A percentile compares a stretch with the other conserved stretches of the same genome.
phyloP scores from a whole-genome alignment of 2,797 vertebrate species.

The Dermochelys coriacea region DNA sequence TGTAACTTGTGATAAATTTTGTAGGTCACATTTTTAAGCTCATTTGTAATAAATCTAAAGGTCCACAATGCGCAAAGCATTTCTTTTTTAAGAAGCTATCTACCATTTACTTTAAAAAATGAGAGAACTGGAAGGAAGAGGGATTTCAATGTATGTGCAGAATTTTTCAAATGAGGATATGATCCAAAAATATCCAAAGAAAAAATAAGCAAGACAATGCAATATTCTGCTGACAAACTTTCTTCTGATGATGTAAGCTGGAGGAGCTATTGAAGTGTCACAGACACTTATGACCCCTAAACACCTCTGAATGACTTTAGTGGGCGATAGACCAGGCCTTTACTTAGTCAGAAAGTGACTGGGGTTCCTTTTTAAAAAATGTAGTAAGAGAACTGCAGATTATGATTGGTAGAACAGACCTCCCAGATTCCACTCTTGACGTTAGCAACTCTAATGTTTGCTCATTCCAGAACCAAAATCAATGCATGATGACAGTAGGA shows the following conservation, averaged over 20 bases:
- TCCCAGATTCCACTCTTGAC: neutral
- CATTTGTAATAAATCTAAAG: neutral
- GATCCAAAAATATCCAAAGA: neutral
- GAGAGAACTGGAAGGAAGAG: neutral
- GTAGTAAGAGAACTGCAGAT: neutral
- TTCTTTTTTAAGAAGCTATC: constrained; percentile 30
- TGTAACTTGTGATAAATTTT: neutral
- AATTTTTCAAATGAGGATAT: neutral
- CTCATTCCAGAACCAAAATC: constrained; percentile 7
- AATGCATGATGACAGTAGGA: constrained; percentile 10
- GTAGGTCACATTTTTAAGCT: neutral
- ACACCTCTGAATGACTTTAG: neutral
- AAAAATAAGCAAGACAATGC: neutral
- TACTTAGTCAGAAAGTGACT: neutral
- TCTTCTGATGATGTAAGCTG: neutral
- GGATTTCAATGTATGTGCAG: neutral
- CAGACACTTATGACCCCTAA: neutral
- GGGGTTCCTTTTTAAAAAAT: neutral
- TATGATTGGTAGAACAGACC: constrained; percentile 20
- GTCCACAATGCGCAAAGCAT: neutral
- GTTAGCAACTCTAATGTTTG: constrained; percentile 28
- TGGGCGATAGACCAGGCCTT: neutral
- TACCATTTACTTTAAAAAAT: constrained; percentile 13
- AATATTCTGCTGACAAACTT: too few relatives aligned
- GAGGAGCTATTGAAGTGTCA: neutral